Conservation (phyloP, 2,113 vertebrate species). For the Xiphorhynchus elegans region DNA sequence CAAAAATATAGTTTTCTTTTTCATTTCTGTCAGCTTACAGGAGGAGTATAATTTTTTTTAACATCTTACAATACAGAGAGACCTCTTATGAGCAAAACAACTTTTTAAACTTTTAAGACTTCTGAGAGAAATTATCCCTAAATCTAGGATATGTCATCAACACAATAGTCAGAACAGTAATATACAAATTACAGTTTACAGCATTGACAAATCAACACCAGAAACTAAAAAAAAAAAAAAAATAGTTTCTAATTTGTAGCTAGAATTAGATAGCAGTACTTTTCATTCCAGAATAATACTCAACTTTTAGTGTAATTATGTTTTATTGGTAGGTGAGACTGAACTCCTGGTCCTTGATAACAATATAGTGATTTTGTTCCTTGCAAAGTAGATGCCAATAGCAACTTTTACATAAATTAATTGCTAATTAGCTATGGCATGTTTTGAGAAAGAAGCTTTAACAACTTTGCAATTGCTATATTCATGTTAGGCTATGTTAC, state of each 20-base stretch:
- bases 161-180: not conserved
- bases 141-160: not conserved
- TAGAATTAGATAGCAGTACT: not conserved
- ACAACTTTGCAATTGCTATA: not conserved
- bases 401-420: not conserved
- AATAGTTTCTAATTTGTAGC: accelerated
- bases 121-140: not conserved
- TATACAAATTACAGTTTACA: not conserved
- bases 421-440: not conserved
- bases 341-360: not conserved
- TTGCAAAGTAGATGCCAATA: not conserved
- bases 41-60: not conserved
- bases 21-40: not conserved
- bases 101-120: not conserved
- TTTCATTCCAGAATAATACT: not conserved
- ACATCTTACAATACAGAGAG: not conserved
- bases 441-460: not conserved
- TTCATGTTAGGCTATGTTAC: not conserved
- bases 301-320: not conserved
- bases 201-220: not conserved
- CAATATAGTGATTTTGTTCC: not conserved
- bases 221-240: not conserved
- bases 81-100: not conserved
- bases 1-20: not conserved
- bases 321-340: not conserved